phyloP scores from a whole-genome alignment of 2,888 invertebrate genomes.

The Tortricodes alternella region DNA sequence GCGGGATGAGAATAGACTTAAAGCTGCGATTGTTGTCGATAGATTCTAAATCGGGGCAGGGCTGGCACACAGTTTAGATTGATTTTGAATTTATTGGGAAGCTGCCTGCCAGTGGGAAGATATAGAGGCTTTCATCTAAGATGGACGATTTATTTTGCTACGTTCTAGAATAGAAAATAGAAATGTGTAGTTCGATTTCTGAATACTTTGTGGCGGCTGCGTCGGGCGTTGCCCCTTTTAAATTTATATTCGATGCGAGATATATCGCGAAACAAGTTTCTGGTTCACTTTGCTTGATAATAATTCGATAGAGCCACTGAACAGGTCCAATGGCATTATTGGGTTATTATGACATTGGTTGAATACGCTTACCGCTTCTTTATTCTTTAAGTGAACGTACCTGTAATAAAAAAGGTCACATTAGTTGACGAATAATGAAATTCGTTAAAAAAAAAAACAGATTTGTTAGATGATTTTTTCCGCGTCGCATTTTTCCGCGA shows the following conservation, averaged over 20 bases:
- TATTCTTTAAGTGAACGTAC: too few species aligned
- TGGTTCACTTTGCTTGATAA: not conserved
- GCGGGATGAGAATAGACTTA: conserved; percentile 5
- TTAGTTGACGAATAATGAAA: too few species aligned
- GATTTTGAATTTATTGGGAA: conserved; percentile 73
- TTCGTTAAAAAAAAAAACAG: too few species aligned
- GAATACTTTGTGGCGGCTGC: conserved; percentile 9
- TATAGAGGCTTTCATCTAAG: conserved; percentile 61
- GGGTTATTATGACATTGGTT: not conserved
- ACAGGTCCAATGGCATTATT: not conserved
- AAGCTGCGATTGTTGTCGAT: conserved; percentile 23
- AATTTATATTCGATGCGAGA: not conserved
- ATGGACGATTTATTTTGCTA: conserved; percentile 65
- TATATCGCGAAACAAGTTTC: not conserved
- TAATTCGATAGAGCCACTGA: not conserved
- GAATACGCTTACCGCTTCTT: not conserved
- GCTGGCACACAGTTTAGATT: conserved; percentile 52
- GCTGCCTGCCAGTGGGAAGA: conserved; percentile 53
- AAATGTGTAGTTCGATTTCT: conserved; percentile 33
- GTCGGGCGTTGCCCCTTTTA: not conserved
- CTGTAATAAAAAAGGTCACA: conserved; percentile 4
- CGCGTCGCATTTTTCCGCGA: too few species aligned
- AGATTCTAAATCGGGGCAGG: conserved; percentile 24
- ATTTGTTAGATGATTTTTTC: too few species aligned
- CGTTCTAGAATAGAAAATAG: conserved; percentile 36